Evolutionary conservation across 2,888 invertebrate genomes (phyloP).

Genomic region (Torymus texanus): DNA sequence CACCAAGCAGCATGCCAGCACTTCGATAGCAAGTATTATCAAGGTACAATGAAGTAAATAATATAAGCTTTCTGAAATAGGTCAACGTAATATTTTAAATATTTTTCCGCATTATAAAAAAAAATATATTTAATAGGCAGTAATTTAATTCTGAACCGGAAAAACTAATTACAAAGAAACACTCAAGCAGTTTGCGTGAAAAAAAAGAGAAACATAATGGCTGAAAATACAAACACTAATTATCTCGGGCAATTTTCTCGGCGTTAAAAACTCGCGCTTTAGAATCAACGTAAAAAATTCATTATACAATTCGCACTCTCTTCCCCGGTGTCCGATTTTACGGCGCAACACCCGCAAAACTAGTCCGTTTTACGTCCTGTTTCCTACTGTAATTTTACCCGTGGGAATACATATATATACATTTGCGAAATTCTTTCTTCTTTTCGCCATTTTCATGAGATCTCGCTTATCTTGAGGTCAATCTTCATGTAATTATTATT

Average conservation of each 20-base stretch:
- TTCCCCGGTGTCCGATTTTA: conserved; percentile 17
- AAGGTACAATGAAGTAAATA: no score
- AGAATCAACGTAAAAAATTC: conserved; percentile 18
- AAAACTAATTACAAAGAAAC: background rate
- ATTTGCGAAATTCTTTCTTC: background rate
- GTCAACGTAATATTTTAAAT: no score
- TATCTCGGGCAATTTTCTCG: background rate
- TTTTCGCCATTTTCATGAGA: background rate
- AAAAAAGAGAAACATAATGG: background rate
- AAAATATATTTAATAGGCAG: no score
- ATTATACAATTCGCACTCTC: background rate
- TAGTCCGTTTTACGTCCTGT: background rate
- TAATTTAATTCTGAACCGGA: no score
- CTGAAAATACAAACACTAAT: background rate
- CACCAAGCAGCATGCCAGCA: no score
- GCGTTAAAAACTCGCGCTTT: background rate
- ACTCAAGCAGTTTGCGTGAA: background rate
- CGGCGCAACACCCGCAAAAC: conserved; percentile 14
- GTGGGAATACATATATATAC: background rate
- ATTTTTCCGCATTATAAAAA: no score
- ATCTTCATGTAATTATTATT: no score
- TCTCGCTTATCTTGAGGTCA: conserved; percentile 4
- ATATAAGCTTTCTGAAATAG: no score
- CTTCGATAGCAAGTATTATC: no score
- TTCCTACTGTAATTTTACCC: conserved; percentile 13